Evolutionary conservation across 2,797 vertebrate species (phyloP).

Genomic region (Spea hammondii): DNA sequence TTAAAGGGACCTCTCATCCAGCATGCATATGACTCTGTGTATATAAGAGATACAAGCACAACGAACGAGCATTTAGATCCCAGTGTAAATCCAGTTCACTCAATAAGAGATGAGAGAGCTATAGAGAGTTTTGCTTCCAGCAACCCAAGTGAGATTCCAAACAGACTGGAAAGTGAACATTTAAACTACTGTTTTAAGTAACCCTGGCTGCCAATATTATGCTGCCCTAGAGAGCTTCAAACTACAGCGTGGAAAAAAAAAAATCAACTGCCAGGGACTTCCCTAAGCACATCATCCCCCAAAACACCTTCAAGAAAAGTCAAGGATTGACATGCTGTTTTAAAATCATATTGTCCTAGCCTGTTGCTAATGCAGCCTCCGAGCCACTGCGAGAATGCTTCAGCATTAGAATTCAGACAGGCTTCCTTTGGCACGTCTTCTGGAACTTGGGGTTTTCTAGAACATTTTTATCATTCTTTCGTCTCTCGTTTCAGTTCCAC

Average conservation of each 20-base stretch:
- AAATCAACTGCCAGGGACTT: neutral
- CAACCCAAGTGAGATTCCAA: neutral
- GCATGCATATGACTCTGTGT: too few species aligned
- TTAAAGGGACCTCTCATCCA: too few species aligned
- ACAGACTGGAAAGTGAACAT: constrained; percentile 8
- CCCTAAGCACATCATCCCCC: neutral
- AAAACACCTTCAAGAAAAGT: neutral
- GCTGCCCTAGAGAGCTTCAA: neutral
- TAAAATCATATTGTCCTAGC: neutral
- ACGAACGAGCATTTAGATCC: constrained; percentile 42
- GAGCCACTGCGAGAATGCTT: neutral
- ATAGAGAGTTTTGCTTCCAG: neutral
- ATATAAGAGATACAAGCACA: neutral
- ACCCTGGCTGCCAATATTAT: neutral
- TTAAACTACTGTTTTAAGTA: constrained; percentile 14
- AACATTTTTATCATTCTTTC: neutral
- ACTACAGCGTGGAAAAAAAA: neutral
- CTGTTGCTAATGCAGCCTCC: neutral
- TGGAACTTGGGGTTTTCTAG: neutral
- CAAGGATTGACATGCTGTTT: neutral
- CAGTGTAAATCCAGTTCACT: constrained; percentile 15
- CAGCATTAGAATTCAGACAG: neutral
- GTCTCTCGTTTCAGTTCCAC: neutral
- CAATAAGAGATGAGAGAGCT: neutral
- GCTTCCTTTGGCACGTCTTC: neutral